Evolutionary conservation across 2,113 vertebrate genomes (phyloP).

Genomic region (Aix galericulata): DNA sequence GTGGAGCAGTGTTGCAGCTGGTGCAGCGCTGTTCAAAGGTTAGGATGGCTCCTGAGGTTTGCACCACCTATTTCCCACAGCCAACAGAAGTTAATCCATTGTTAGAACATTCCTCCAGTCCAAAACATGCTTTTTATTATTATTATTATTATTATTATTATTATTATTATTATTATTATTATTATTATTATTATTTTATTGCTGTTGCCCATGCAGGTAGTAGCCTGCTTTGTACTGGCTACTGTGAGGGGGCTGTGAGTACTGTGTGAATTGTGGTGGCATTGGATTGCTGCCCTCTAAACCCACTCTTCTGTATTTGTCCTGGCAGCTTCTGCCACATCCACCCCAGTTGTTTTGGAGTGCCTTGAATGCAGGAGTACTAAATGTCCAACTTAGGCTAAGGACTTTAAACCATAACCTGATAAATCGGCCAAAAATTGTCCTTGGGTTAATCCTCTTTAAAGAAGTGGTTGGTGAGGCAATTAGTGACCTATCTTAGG

Average conservation of each 20-base stretch:
- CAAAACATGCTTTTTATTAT: background rate
- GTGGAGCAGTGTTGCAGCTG: background rate
- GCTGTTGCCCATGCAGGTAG: background rate
- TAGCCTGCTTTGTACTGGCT: no score
- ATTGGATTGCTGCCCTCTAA: background rate
- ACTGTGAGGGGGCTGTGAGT: background rate
- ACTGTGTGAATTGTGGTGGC: background rate
- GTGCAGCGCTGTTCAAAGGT: rapidly evolving
- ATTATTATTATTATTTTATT: background rate
- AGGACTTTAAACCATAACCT: background rate
- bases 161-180: no score
- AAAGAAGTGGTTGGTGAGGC: background rate
- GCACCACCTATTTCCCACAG: background rate
- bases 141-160: no score
- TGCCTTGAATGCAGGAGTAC: background rate
- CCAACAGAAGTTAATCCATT: background rate
- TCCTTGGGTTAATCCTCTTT: background rate
- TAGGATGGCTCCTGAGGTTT: background rate
- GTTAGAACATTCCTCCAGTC: background rate
- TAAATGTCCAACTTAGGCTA: background rate
- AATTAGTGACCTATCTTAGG: background rate
- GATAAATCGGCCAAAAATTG: background rate
- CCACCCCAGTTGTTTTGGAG: background rate
- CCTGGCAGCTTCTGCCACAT: background rate
- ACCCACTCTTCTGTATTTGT: background rate